Evolutionary conservation across 2,888 invertebrate genomes (phyloP), one percentile per base, ranked within the genome.

Genomic region (Eupithecia centaureata): DNA sequence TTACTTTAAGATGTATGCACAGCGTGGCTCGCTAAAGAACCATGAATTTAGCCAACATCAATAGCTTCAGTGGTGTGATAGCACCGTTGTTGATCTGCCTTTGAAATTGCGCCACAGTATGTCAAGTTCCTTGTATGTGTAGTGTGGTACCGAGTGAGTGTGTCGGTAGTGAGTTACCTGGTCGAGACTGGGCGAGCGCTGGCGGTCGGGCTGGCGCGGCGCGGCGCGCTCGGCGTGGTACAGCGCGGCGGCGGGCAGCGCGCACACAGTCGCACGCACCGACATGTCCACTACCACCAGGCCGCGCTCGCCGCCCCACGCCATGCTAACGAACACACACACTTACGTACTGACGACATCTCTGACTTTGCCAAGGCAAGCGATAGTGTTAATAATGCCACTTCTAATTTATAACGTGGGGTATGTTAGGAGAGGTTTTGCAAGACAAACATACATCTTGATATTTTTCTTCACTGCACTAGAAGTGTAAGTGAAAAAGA

Each of bases 241-340:
- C 77, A 99, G 95, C 90, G 99, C 98, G 79, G 97, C 96, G 78
- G 98, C 97, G 77, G 97, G 96, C 88, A 98, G 95, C 92, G 97
- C 98, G 77, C 97, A 94, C 84, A 99, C 95, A 89, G 97, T 97
- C 75, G 96, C 95, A 94, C 97, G 97, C 91, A 98, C 98, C 86
- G 97, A 95, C 90, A 97, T 96, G 94, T 99, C 99, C 85, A 98
- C 96, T 91, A 99, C 96, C 87, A 98, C 98, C 88, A 99, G 94
- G 81, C 99, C 99, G 81, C 97, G 96, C 93, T 99, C 99, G 88
- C 98, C 99, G 82, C 99, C 99, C 94, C 98, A 99, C 83, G 98
- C 98, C 96, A 99, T 95, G 87, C 99, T 99, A 92, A 56, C 28
- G 30, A 56, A 56, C 56, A 27, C 33, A 5, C 3, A 28, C 18